Evolutionary conservation across 2,797 vertebrate genomes (phyloP), one percentile per base, ranked within the genome.

Genomic region (Falco novaeseelandiae): DNA sequence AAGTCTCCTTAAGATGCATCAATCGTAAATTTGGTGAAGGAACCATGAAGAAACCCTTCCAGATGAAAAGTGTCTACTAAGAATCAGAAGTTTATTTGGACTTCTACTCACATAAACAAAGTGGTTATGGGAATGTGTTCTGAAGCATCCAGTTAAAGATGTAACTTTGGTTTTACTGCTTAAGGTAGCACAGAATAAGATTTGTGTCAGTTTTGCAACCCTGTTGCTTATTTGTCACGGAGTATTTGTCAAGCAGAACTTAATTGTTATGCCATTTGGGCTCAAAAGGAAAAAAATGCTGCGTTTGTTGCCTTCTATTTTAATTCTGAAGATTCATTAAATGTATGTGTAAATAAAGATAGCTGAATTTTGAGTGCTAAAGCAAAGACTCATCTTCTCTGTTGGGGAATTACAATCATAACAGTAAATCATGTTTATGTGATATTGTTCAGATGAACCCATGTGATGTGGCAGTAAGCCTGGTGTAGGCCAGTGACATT

Each of bases 1-100:
- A 25, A 42, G 29, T 21, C 4, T 67, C 12, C 5, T 18, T 63
- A 74, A 38, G 54, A 30, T 42, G 54, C 0, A 0, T n/a, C 69
- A 11, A 59, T 89, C 27, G 9, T 52, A 66, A 76, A 17, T 21
- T 52, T 71, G 16, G 11, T 42, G 48, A 17, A 69, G 17, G 10
- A 61, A 13, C 38, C 10, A 11, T n/a, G 18, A 58, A 34, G 67
- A 80, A 91, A 73, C 21, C 6, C 2, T 63, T 78, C 19, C 9
- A 0, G 4, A 4, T 58, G 32, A 48, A 5, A 26, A 14, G 15
- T 46, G 6, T 71, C 38, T 62, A 1, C 42, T 49, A 42, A 69
- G 27, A 86, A 36, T 70, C 40, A 40, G 57, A 67, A 6, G 5
- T 40, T 21, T 62, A 4, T 88, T 96, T 93, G 27, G 16, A 51